Conservation (phyloP, 1,140 invertebrate genomes). For the Stenopsyche tienmushanensis region DNA sequence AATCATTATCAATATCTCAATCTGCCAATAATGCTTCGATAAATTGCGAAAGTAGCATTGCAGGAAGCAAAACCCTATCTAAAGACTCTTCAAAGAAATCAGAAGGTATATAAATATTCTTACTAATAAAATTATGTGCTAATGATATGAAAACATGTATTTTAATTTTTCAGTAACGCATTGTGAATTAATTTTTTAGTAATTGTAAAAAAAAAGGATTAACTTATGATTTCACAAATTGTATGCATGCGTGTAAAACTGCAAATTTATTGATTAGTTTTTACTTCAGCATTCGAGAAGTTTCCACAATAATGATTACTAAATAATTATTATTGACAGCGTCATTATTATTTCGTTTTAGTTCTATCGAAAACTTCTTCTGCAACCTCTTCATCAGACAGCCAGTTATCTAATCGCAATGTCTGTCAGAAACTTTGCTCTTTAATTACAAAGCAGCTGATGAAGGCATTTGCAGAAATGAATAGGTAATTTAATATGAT, state of each 20-base stretch:
- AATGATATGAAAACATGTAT: too few relatives aligned
- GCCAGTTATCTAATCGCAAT: constrained; percentile 50
- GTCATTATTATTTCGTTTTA: neutral
- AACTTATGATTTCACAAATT: too few relatives aligned
- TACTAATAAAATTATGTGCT: too few relatives aligned
- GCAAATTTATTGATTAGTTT: neutral
- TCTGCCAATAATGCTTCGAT: constrained; percentile 22
- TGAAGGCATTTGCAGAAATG: constrained; percentile 65
- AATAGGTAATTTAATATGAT: constrained; percentile 47
- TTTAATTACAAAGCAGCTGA: constrained; percentile 71
- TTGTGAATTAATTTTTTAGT: too few relatives aligned
- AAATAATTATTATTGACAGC: neutral
- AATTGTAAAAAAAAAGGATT: too few relatives aligned
- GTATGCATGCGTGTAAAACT: too few relatives aligned
- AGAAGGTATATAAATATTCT: constrained; percentile 23
- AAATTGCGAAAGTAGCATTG: too few relatives aligned
- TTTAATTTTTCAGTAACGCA: too few relatives aligned
- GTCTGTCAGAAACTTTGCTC: constrained; percentile 74
- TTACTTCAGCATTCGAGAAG: too few relatives aligned
- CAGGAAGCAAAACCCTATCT: too few relatives aligned
- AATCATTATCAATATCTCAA: constrained; percentile 32
- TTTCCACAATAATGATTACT: neutral
- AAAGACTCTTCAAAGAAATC: constrained; percentile 7
- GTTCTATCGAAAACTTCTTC: neutral
- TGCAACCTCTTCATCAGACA: constrained; percentile 42